phyloP scores from a whole-genome alignment of 2,888 invertebrate species.

The Galerucella calmariensis region DNA sequence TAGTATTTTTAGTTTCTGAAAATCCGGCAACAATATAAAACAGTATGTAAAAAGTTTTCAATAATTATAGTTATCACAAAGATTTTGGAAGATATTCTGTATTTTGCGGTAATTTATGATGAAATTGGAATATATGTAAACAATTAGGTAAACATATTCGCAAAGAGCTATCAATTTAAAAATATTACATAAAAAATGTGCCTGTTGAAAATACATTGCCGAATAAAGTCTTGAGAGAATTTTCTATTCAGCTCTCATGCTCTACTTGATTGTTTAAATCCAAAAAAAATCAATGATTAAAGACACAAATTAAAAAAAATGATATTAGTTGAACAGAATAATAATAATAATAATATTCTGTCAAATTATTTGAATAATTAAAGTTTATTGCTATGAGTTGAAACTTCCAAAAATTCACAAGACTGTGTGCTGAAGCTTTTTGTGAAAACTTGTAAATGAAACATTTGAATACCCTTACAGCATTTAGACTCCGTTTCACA shows the following conservation, averaged over 20 bases:
- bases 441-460: no score
- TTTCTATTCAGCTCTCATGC: no score
- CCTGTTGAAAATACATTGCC: not conserved
- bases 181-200: not conserved
- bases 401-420: not conserved
- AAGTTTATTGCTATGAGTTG: not conserved
- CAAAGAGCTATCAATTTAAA: not conserved
- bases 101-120: no score
- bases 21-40: conserved; percentile 16
- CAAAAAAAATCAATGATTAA: not conserved
- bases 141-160: not conserved
- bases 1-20: conserved; percentile 20
- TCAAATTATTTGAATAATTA: conserved; percentile 8
- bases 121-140: not conserved
- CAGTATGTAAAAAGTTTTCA: not conserved
- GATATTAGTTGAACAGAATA: no score
- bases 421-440: not conserved
- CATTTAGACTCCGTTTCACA: no score
- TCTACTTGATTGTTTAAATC: not conserved
- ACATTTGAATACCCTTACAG: no score
- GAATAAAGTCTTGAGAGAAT: not conserved
- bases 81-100: no score
- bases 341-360: not conserved
- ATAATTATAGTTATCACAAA: not conserved
- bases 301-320: not conserved